Conservation (phyloP, 2,888 invertebrate species). For the Hydrotaea diabolus region DNA sequence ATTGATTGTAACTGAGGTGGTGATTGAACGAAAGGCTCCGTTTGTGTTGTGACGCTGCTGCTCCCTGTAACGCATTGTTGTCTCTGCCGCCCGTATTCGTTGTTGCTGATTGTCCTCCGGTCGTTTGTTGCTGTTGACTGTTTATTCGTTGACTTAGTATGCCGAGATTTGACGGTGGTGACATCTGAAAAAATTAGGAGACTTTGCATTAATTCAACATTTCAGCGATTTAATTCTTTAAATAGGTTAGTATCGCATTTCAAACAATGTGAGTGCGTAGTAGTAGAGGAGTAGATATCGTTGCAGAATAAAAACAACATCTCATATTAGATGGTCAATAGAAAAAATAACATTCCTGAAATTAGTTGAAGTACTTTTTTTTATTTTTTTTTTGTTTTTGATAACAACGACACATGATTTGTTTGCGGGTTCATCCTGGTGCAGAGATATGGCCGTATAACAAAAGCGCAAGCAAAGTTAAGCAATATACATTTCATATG, state of each 20-base stretch:
- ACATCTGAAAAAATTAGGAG: constrained; percentile 82
- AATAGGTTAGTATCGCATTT: constrained; percentile 53
- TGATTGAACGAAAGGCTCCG: constrained; percentile 87
- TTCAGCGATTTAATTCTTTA: not conserved
- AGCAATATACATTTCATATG: constrained; percentile 71
- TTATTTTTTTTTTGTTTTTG: constrained; percentile 48
- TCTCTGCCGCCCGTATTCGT: constrained; percentile 56
- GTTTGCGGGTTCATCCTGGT: constrained; percentile 75
- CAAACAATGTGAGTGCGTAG: constrained; percentile 28
- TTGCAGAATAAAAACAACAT: constrained; percentile 37
- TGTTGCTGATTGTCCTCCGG: constrained; percentile 59
- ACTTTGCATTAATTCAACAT: constrained; percentile 6
- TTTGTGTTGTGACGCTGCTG: constrained; percentile 83
- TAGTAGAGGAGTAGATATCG: constrained; percentile 18
- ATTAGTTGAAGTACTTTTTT: constrained; percentile 47
- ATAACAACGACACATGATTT: constrained; percentile 71
- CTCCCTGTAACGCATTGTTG: constrained; percentile 64
- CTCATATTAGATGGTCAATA: constrained; percentile 53
- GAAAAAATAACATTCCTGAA: constrained; percentile 51
- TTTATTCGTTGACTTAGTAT: constrained; percentile 76
- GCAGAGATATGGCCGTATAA: constrained; percentile 70
- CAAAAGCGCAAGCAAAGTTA: constrained; percentile 78
- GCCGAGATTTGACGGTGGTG: constrained; percentile 82
- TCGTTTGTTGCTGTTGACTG: constrained; percentile 60
- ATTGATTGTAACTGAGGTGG: constrained; percentile 86